Conservation (phyloP, 2,113 vertebrate species). For the Odontophorus gujanensis region DNA sequence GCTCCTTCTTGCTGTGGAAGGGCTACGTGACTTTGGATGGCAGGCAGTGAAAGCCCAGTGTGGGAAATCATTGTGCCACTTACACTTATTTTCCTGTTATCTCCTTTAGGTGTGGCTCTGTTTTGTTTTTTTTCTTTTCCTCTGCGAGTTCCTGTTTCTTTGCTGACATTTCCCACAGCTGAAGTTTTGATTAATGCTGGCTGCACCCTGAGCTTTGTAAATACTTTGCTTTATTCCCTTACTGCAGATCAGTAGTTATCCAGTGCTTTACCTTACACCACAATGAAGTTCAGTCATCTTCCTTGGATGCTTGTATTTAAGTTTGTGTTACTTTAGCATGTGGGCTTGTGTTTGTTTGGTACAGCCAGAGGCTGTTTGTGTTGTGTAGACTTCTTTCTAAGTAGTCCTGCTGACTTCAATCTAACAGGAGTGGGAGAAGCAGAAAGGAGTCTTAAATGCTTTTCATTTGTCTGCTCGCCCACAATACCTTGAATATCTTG, state of each 20-base stretch:
- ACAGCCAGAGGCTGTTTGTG: background rate
- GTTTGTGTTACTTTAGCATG: constrained; percentile 21
- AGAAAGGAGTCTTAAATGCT: background rate
- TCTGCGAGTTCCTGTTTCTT: constrained; percentile 35
- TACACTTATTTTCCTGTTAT: constrained; percentile 21
- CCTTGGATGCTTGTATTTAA: constrained; percentile 20
- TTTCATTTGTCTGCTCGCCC: background rate
- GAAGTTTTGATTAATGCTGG: constrained; percentile 65
- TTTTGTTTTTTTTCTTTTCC: background rate
- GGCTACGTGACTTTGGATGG: background rate
- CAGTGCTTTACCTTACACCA: constrained; percentile 48
- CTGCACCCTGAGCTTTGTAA: constrained; percentile 58
- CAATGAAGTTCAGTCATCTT: constrained; percentile 11
- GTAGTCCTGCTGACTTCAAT: background rate
- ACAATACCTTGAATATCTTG: background rate
- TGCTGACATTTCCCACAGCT: constrained; percentile 55
- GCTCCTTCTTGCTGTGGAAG: background rate
- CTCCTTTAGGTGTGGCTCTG: constrained; percentile 17
- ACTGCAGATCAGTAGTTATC: constrained; percentile 68
- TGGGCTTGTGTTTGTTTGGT: constrained; percentile 24
- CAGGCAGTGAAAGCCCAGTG: background rate
- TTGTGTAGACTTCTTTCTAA: background rate
- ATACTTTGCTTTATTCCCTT: constrained; percentile 67
- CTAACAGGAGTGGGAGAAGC: background rate
- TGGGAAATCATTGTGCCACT: constrained; percentile 49